Percentiles rank a stretch among this genome's conserved stretches.
Evolutionary conservation across 2,888 invertebrate species (phyloP).

Genomic region (Koerneria pararmatus): DNA sequence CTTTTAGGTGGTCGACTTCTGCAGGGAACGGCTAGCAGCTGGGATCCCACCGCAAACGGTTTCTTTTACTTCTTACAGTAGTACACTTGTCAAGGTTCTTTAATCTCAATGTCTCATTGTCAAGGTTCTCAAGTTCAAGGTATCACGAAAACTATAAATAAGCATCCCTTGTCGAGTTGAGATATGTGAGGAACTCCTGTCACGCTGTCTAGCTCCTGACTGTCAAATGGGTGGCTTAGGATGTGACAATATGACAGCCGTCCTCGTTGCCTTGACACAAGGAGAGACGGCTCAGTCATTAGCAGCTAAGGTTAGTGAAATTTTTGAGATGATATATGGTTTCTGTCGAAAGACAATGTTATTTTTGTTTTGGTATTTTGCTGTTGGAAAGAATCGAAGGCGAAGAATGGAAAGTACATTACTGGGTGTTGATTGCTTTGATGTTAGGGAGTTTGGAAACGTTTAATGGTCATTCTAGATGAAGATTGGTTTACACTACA

Average conservation of each 20-base stretch:
- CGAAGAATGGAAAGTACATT: too few species aligned
- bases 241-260: slow-evolving; percentile 97
- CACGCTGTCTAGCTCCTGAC: slow-evolving; percentile 90
- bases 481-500: too few species aligned
- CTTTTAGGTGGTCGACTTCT: slow-evolving; percentile 75
- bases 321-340: too few species aligned
- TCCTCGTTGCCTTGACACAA: neutral
- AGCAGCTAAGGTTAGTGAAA: too few species aligned
- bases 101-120: slow-evolving; percentile 5
- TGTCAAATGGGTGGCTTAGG: slow-evolving; percentile 93
- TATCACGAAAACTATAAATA: neutral
- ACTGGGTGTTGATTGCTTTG: too few species aligned
- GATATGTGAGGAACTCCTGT: slow-evolving; percentile 93
- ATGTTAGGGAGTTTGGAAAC: too few species aligned
- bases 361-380: too few species aligned
- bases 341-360: too few species aligned
- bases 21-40: slow-evolving; percentile 76
- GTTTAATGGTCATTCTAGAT: too few species aligned
- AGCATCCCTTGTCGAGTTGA: slow-evolving; percentile 47
- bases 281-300: neutral
- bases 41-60: slow-evolving; percentile 81
- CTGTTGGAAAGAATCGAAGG: too few species aligned
- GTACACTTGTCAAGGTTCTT: neutral
- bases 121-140: neutral
- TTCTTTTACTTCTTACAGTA: slow-evolving; percentile 28